These are phyloP conservation scores for Rhingia campestris DNA, from an alignment of 2,888 invertebrate genomes.

Conservation along the genomic window DNA sequence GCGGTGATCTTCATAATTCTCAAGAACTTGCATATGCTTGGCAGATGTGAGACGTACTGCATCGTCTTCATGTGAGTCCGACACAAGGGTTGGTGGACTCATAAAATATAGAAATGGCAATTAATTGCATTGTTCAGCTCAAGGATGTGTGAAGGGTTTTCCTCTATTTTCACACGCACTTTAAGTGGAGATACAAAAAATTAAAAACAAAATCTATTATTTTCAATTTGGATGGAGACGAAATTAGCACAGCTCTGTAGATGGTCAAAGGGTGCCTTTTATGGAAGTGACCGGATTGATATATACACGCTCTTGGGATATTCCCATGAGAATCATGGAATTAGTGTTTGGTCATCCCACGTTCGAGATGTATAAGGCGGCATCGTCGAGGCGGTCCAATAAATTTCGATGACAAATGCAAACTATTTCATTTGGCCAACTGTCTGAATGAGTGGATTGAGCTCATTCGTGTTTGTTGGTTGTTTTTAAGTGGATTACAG, in stretches of 20 bases:
- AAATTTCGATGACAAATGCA: constrained; percentile 60
- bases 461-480: neutral
- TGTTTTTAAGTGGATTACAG: constrained; percentile 6
- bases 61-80: constrained; percentile 7
- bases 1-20: constrained; percentile 40
- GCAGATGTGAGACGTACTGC: constrained; percentile 55
- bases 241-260: constrained; percentile 45
- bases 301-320: constrained; percentile 19
- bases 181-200: constrained; percentile 3
- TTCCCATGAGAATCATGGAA: constrained; percentile 54
- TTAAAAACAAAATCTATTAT: neutral
- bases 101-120: constrained; percentile 40
- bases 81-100: constrained; percentile 39
- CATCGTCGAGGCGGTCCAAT: constrained; percentile 31
- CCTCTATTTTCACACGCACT: constrained; percentile 22
- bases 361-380: constrained; percentile 39
- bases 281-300: constrained; percentile 38
- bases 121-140: constrained; percentile 45
- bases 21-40: constrained; percentile 64
- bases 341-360: constrained; percentile 42
- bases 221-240: constrained; percentile 24
- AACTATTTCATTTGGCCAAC: constrained; percentile 27
- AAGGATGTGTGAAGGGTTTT: constrained; percentile 30
- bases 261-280: constrained; percentile 50
- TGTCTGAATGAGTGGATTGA: constrained; percentile 8